Base-by-base conservation (phyloP, 2,113 vertebrate species). In the Dendropsophus ebraccatus region DNA sequence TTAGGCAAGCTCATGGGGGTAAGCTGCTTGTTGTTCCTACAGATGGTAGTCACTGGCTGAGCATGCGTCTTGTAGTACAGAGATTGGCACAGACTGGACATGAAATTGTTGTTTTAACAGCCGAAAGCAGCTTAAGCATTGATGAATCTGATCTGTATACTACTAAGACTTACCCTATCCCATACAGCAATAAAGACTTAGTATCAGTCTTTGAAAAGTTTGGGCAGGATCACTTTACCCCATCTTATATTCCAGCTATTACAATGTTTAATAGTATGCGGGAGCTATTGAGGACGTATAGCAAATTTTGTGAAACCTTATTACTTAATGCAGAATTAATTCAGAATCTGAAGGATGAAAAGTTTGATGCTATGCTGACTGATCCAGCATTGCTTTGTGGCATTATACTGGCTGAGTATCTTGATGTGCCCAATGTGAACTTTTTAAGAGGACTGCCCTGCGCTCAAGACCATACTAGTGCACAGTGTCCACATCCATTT, bases 381-480 rank as follows among this genome's bases (percentile, higher is more conserved):
- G 94, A 96, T 89, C 94, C 95, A 2, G 93, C 95, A 79, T 88
- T 92, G 30, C 93, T 93, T 0, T 95, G 94, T n/a, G 95, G 95
- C 9, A 10, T 91, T 91, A 62, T 77, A 94, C 54, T 87, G 94
- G 52, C 88, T 92, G 2, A 90, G 88, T 0, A 12, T 87, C 0
- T 91, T 94, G 65, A 88, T 88, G 0, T 90, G 94, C 65, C 95
- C 0, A 88, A 78, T 1, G 91, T 96, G 47, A 94, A 93, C 78
- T 93, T 96, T 62, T 67, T 94, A 74, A 89, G 90, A 1, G 93
- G 91, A 6, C 56, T 96, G 47, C 94, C 94, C 19, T 95, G 94
- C 73, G 85, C 86, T 0, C 79, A 94, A 79, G 93, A 95, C 17
- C 0, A 28, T 0, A 86, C 35, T 23, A 93, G 92, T 0, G 88